Evolutionary conservation across 2,888 invertebrate genomes (phyloP), one percentile per base, ranked within the genome.

Genomic region (Brenthis daphne): DNA sequence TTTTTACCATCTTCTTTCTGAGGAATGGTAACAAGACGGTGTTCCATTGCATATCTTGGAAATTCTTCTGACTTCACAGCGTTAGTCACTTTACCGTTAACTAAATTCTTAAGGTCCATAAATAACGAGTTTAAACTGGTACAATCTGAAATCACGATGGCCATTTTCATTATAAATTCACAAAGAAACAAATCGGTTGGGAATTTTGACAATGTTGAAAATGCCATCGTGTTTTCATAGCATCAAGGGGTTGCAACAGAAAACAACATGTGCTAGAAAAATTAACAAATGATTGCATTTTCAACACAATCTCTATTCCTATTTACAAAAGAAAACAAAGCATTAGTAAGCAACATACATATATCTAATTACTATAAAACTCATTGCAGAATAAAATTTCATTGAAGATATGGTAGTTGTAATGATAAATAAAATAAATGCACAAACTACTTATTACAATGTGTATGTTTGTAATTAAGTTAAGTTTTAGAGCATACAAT

Each of bases 111-210:
- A 81, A 92, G 87, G 82, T 92, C 89, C 84, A 89, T 86, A 85
- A 92, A 91, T 82, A 92, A 87, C 77, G 93, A 87, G 83, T 84
- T 90, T 82, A 92, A 84, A 82, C 89, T 85, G 86, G 86, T 85
- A 74, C 89, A 87, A 92, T 93, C 93, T 93, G 93, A 92, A 93
- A 93, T 84, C 91, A 93, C 90, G 93, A 90, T 91, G 87, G 93
- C 87, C 90, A 92, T 93, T 92, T 91, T 92, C 91, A 88, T 82
- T 86, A 83, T 77, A 76, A 76, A 77, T 48, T 70, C n/a, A 77
- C 76, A 73, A 76, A 74, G 66, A 82, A 74, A 75, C 77, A 79
- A 69, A 70, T 66, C 53, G 51, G 51, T 65, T 61, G 72, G 74
- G 73, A 48, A 65, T 60, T 57, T 61, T 70, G 73, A 75, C 67